Percentiles rank a stretch among this genome's conserved stretches.
Evolutionary conservation across 2,797 vertebrate genomes (phyloP).

Genomic region (Catharus ustulatus): DNA sequence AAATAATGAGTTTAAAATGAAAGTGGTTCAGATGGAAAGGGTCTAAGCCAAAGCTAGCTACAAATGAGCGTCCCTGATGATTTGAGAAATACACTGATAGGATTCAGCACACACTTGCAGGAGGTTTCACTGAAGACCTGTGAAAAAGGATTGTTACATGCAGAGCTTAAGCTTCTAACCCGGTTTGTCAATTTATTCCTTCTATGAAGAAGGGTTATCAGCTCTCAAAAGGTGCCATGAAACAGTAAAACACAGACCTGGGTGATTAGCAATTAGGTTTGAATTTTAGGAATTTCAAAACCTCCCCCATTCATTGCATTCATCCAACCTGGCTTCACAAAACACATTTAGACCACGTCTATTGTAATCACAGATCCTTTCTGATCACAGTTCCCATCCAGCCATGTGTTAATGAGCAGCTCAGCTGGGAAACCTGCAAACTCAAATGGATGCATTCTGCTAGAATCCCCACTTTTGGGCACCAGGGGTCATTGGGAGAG

Average conservation of each 20-base stretch:
- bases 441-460: neutral
- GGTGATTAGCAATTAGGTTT: neutral
- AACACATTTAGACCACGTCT: neutral
- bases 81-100: conserved; percentile 29
- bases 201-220: neutral
- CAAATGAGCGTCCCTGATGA: conserved; percentile 30
- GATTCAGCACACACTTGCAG: neutral
- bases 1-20: conserved; percentile 42
- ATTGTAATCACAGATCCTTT: neutral
- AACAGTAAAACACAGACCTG: neutral
- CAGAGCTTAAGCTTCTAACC: neutral
- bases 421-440: neutral
- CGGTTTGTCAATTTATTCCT: neutral
- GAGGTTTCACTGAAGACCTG: conserved; percentile 38
- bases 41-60: neutral
- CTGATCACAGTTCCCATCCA: neutral
- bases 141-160: neutral
- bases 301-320: neutral
- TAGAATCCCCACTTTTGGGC: neutral
- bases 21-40: neutral
- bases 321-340: neutral
- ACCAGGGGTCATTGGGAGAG: neutral
- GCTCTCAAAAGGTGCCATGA: neutral
- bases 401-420: neutral
- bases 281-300: neutral